These are phyloP conservation scores for Melanaphis sacchari DNA, from an alignment of 1,140 invertebrate genomes.

Conservation along the genomic window DNA sequence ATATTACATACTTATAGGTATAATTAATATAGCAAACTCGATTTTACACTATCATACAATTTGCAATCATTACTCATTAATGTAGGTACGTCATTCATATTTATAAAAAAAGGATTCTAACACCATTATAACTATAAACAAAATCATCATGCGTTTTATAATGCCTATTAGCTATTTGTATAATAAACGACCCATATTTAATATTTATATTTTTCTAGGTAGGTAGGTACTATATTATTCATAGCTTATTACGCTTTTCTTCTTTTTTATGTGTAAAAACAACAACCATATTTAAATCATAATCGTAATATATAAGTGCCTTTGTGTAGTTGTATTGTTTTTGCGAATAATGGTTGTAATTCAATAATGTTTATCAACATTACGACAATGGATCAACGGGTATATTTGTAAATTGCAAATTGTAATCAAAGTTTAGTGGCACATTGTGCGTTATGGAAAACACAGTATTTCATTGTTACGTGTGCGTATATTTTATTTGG, in stretches of 20 bases:
- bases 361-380: not conserved
- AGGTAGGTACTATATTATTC: not conserved
- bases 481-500: slow-evolving; percentile 16
- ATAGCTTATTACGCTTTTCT: not conserved
- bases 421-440: not conserved
- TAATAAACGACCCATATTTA: not conserved
- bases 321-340: slow-evolving; percentile 18
- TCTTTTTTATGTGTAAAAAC: not conserved
- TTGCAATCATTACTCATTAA: not conserved
- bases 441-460: slow-evolving; percentile 7
- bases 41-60: not conserved
- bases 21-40: not conserved
- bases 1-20: not conserved
- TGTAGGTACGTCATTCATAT: not conserved
- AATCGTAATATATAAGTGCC: slow-evolving; percentile 32
- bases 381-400: slow-evolving; percentile 17
- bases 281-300: not conserved
- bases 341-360: not conserved
- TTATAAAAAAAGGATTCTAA: not conserved
- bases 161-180: not conserved
- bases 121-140: slow-evolving; percentile 5
- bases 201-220: not conserved
- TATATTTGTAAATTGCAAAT: slow-evolving; percentile 8
- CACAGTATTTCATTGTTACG: not conserved
- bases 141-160: not conserved